phyloP scores from a whole-genome alignment of 2,113 vertebrate genomes.

The Naja naja region DNA sequence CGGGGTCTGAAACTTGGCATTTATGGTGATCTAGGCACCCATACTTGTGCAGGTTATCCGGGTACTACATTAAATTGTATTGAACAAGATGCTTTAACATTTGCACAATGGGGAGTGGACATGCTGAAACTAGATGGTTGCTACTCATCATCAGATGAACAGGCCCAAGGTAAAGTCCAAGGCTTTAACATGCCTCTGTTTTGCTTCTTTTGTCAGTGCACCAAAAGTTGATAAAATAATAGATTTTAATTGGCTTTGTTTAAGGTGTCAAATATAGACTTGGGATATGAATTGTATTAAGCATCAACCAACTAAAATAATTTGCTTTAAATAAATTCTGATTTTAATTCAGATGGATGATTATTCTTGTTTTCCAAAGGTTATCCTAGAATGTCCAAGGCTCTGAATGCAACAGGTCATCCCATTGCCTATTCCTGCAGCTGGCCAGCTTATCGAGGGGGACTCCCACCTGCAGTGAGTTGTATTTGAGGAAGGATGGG shows the following conservation, averaged over 20 bases:
- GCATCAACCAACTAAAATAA: neutral
- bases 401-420: conserved; percentile 84
- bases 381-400: conserved; percentile 85
- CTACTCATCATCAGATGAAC: conserved; percentile 74
- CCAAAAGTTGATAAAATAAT: neutral
- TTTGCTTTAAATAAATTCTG: neutral
- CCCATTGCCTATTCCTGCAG: conserved; percentile 90
- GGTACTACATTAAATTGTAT: conserved; percentile 83
- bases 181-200: rapidly evolving
- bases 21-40: conserved; percentile 84
- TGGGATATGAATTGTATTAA: neutral
- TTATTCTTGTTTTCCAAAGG: conserved; percentile 65
- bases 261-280: neutral
- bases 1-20: conserved; percentile 90
- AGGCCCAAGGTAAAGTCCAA: conserved; percentile 73
- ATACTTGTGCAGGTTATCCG: conserved; percentile 85
- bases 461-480: conserved; percentile 84
- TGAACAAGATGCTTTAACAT: conserved; percentile 82
- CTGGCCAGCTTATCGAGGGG: conserved; percentile 90
- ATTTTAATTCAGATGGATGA: neutral
- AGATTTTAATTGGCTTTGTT: neutral
- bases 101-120: conserved; percentile 89
- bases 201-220: neutral
- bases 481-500: neutral
- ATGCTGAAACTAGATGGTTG: conserved; percentile 95